These are phyloP conservation scores for Cliona cf. orientalis DNA, from an alignment of 37 sponge, comb jelly and placozoan species.

Conservation along the genomic window DNA sequence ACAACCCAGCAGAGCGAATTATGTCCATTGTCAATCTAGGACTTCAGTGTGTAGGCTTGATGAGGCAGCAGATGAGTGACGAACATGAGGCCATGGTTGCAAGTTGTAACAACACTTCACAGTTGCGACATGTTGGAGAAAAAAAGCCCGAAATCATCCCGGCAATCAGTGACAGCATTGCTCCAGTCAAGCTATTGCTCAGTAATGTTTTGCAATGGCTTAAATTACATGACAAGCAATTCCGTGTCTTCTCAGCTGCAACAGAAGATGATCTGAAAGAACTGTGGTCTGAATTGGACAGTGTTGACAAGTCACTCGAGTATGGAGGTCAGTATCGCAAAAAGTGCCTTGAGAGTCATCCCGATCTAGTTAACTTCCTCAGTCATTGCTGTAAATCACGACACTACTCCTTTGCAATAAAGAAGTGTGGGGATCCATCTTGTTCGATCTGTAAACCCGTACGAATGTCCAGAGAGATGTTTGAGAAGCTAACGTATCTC, in stretches of 20 bases:
- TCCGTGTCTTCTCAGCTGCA: constrained; percentile 10
- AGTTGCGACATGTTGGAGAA: constrained; percentile 34
- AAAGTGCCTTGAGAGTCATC: not conserved
- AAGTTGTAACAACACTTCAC: constrained; percentile 44
- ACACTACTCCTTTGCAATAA: constrained; percentile 44
- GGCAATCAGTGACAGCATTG: constrained; percentile 22
- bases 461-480: constrained; percentile 2
- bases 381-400: constrained; percentile 29
- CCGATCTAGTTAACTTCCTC: constrained; percentile 6
- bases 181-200: constrained; percentile 37
- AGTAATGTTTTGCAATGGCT: constrained; percentile 26
- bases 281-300: not conserved
- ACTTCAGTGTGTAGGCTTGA: constrained; percentile 54
- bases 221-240: constrained; percentile 13
- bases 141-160: constrained; percentile 23
- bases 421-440: constrained; percentile 35
- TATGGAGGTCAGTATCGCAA: constrained; percentile 1
- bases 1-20: constrained; percentile 51
- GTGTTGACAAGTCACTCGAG: constrained; percentile 19
- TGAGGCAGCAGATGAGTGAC: constrained; percentile 24
- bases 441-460: constrained; percentile 37
- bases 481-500: constrained; percentile 1
- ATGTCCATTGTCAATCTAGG: constrained; percentile 71
- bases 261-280: constrained; percentile 9
- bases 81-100: constrained; percentile 37